Base-by-base conservation (phyloP, 2,797 vertebrate genomes). In the Sebastiscus tertius region DNA sequence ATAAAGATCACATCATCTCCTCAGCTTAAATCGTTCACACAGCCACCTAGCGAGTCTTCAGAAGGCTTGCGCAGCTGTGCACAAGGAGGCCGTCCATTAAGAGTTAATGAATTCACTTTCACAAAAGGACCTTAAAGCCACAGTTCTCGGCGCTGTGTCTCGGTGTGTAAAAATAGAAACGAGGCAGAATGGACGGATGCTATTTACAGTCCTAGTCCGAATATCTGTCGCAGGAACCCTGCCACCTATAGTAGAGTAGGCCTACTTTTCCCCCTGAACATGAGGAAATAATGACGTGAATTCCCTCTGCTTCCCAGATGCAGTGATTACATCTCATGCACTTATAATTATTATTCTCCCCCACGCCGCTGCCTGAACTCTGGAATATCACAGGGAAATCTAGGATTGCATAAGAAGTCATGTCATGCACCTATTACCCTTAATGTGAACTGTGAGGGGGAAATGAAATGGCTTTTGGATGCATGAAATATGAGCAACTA, bases 71-170 rank as follows among this genome's bases (percentile, higher is more conserved):
- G 86, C 90, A 87, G 89, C 89, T 89, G 89, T 88, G 92, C 88
- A 89, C 91, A 87, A 86, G 88, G 85, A 93, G 76, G 79, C 87
- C 71, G 62, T 94, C 92, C 94, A 94, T 95, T 95, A 95, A 93
- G 92, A 94, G 94, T 95, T 95, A 95, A 96, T 96, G 95, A 93
- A 94, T 94, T 95, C 93, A 91, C 94, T 96, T 95, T 93, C 93
- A 94, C 94, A 95, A 95, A 95, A 94, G 95, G 94, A 93, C 93
- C 91, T 94, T 95, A 94, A 93, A 95, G 93, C 94, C 94, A 94
- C 94, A 93, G 89, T 95, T 94, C 94, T 93, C 86, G 2, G 83
- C 76, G 88, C 88, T 89, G 88, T 87, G 92, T 89, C 94, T 94
- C 84, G 34, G 79, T 74, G 92, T 46, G 83, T 95, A 96, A 96